These are phyloP conservation scores for Drosophila tanythrix DNA, from an alignment of 2,888 invertebrate species.

Conservation along the genomic window DNA sequence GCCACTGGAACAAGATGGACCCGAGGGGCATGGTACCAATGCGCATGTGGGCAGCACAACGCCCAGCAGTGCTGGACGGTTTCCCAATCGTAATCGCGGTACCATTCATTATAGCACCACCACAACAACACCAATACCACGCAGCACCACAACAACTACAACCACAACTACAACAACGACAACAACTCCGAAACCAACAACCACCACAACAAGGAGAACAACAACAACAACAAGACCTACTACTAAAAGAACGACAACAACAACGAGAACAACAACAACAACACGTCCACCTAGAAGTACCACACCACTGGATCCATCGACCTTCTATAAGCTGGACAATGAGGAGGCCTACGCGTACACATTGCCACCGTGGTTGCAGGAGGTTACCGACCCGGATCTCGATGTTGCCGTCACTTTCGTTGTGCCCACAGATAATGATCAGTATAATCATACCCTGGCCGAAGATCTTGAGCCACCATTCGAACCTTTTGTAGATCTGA, in stretches of 20 bases:
- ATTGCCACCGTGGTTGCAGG: slow-evolving; percentile 82
- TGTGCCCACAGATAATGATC: slow-evolving; percentile 80
- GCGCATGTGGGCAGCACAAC: slow-evolving; percentile 67
- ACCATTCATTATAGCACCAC: slow-evolving; percentile 67
- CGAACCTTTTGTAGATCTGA: slow-evolving; percentile 81
- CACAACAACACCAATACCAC: slow-evolving; percentile 37
- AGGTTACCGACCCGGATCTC: slow-evolving; percentile 82
- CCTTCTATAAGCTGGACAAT: slow-evolving; percentile 68
- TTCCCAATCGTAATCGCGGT: slow-evolving; percentile 67
- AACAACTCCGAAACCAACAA: slow-evolving; percentile 24
- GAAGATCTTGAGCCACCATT: slow-evolving; percentile 80
- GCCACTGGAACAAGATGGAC: slow-evolving; percentile 47
- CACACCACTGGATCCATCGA: slow-evolving; percentile 66
- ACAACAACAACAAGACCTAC: slow-evolving; percentile 22
- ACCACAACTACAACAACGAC: slow-evolving; percentile 35
- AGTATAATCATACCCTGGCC: slow-evolving; percentile 81
- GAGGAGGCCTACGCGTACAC: slow-evolving; percentile 79
- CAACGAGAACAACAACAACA: slow-evolving; percentile 41
- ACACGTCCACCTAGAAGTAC: slow-evolving; percentile 45
- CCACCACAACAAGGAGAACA: slow-evolving; percentile 38
- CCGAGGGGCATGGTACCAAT: slow-evolving; percentile 67
- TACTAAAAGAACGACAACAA: slow-evolving; percentile 25
- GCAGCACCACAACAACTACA: slow-evolving; percentile 32
- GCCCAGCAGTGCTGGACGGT: slow-evolving; percentile 50
- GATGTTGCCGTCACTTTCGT: slow-evolving; percentile 82